Percentiles rank a stretch among this genome's conserved stretches.
Evolutionary conservation across 1,140 invertebrate species (phyloP).

Genomic region (Zaprionus davidi): DNA sequence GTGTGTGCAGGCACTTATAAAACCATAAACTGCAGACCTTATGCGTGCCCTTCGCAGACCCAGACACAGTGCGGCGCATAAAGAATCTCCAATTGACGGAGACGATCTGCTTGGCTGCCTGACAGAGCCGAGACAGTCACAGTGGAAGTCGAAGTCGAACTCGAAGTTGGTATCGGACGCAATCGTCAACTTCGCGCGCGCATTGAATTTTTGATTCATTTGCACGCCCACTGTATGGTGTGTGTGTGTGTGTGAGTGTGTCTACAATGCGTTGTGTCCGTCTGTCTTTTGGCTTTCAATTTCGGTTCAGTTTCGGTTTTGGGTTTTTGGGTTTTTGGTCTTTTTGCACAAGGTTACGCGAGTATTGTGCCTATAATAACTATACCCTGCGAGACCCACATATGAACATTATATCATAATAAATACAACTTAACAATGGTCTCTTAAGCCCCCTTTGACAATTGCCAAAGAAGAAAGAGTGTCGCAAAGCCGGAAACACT

Average conservation of each 20-base stretch:
- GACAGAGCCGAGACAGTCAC: background rate
- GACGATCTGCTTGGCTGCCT: constrained; percentile 41
- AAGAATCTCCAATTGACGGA: constrained; percentile 75
- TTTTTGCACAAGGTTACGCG: constrained; percentile 52
- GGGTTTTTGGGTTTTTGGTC: constrained; percentile 32
- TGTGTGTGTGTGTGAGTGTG: background rate
- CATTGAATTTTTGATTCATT: constrained; percentile 80
- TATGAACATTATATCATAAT: constrained; percentile 46
- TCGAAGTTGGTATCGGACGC: constrained; percentile 51
- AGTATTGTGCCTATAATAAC: constrained; percentile 41
- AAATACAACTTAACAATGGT: constrained; percentile 20
- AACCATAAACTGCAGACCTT: constrained; percentile 71
- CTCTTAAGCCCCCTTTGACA: constrained; percentile 22
- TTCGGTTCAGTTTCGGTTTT: constrained; percentile 19
- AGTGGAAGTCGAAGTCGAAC: background rate
- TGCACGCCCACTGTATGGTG: constrained; percentile 10
- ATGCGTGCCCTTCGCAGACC: constrained; percentile 52
- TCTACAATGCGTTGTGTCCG: constrained; percentile 37
- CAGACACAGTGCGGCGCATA: constrained; percentile 67
- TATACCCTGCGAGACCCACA: constrained; percentile 10
- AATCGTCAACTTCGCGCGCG: constrained; percentile 62
- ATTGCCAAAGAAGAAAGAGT: constrained; percentile 24
- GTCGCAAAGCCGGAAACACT: background rate
- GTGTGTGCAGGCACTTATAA: constrained; percentile 8
- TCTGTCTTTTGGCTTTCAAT: constrained; percentile 31